Conservation (phyloP, 2,797 vertebrate species). For the Diglossa cyanea region DNA sequence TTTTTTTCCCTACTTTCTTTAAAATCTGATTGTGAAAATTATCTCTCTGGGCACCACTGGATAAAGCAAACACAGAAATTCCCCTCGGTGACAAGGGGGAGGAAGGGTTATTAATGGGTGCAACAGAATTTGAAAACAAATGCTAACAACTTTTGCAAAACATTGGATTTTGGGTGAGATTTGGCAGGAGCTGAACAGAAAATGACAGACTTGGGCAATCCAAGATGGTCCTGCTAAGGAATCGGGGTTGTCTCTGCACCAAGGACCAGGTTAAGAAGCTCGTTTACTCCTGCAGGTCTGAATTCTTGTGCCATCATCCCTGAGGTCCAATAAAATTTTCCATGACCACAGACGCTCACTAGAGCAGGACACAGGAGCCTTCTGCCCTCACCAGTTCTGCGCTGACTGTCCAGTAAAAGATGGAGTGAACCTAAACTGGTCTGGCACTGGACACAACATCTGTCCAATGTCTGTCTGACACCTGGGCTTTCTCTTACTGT, state of each 20-base stretch:
- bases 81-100: not conserved
- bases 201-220: not conserved
- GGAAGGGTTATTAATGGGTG: not conserved
- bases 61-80: not conserved
- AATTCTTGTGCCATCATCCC: not conserved
- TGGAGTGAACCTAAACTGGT: not conserved
- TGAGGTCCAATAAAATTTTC: not conserved
- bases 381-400: not conserved
- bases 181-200: not conserved
- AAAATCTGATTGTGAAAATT: not conserved
- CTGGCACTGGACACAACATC: not conserved
- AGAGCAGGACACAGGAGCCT: not conserved
- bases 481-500: not conserved
- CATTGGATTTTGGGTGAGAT: not conserved
- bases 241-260: not conserved
- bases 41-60: not conserved
- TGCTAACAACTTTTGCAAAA: not conserved
- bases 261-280: not conserved
- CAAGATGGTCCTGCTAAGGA: not conserved
- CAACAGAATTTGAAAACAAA: not conserved
- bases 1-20: not conserved
- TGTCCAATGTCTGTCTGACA: not conserved
- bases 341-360: not conserved
- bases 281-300: not conserved
- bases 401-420: not conserved